Evolutionary conservation across 1,140 invertebrate genomes (phyloP).

Genomic region (Lepidurus packardi): DNA sequence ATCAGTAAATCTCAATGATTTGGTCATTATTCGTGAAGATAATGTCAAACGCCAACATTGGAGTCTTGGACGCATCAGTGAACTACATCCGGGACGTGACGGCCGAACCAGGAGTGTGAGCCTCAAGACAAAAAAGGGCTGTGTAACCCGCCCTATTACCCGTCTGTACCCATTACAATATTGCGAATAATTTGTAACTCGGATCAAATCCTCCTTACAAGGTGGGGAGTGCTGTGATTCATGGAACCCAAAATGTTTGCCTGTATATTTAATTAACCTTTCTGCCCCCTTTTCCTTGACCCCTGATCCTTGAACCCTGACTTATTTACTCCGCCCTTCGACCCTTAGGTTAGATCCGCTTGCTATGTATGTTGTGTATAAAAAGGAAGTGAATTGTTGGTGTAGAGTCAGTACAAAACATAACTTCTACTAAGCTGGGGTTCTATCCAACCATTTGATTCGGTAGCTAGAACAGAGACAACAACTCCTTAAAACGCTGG

Average conservation of each 20-base stretch:
- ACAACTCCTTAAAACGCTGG: no score
- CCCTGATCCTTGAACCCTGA: no score
- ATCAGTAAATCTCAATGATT: neutral
- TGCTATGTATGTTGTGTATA: no score
- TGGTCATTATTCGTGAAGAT: slow-evolving; percentile 3
- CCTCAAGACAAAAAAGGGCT: slow-evolving; percentile 37
- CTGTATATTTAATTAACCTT: no score
- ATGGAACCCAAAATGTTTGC: neutral
- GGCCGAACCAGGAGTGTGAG: slow-evolving; percentile 37
- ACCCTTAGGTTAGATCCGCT: no score
- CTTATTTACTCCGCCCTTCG: no score
- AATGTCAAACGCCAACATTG: slow-evolving; percentile 36
- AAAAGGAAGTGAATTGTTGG: no score
- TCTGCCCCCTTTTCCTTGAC: no score
- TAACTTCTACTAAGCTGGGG: no score
- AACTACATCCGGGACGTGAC: slow-evolving; percentile 38
- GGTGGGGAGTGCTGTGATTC: neutral
- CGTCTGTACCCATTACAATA: neutral
- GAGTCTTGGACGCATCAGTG: slow-evolving; percentile 37
- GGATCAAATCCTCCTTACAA: neutral
- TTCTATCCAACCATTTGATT: no score
- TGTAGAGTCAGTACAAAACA: no score
- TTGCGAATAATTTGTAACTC: neutral
- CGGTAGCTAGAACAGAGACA: no score
- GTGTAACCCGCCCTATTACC: neutral